Evolutionary conservation across 2,797 vertebrate species (phyloP), one percentile per base, ranked within the genome.

Genomic region (Microcaecilia unicolor): DNA sequence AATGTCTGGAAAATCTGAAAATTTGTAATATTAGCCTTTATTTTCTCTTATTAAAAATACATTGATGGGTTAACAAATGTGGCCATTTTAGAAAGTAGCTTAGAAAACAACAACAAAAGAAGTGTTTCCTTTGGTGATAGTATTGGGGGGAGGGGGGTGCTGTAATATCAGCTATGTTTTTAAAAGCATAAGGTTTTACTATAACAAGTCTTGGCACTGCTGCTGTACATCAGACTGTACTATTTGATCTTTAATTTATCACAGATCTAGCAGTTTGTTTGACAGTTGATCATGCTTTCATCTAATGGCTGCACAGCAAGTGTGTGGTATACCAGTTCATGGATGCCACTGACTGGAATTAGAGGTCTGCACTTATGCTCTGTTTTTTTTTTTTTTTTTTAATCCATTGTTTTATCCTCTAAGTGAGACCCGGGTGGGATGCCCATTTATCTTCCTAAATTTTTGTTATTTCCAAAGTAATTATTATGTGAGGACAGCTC

Each of bases 201-300:
- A 85, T 83, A 83, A 86, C 80, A 79, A 79, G 83, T 81, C 72
- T 71, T 72, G 37, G 77, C 69, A 61, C 69, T 75, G 79, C 79
- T 85, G 86, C 81, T 83, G 81, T 84, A 81, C 80, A 68, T 79
- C 79, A 70, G 77, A 72, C 78, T 70, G 65, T 77, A 75, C 71
- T 71, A 86, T 90, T 92, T 94, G 91, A 93, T 92, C 90, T 91
- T 93, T 93, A 90, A 92, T 93, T 93, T 89, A 92, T 91, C 87
- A 88, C 85, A 87, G 83, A 85, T 91, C 86, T 86, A 89, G 83
- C 85, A 86, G 87, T 93, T 93, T 91, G 88, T 90, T 88, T 93
- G 92, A 95, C 86, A 91, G 90, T 87, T 91, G 83, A 78, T 81
- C 68, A 73, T 56, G 71, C 87, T 93, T 92, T 93, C 78, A 91